Evolutionary conservation across 2,888 invertebrate species (phyloP).

Genomic region (Lithophane ornitopus): DNA sequence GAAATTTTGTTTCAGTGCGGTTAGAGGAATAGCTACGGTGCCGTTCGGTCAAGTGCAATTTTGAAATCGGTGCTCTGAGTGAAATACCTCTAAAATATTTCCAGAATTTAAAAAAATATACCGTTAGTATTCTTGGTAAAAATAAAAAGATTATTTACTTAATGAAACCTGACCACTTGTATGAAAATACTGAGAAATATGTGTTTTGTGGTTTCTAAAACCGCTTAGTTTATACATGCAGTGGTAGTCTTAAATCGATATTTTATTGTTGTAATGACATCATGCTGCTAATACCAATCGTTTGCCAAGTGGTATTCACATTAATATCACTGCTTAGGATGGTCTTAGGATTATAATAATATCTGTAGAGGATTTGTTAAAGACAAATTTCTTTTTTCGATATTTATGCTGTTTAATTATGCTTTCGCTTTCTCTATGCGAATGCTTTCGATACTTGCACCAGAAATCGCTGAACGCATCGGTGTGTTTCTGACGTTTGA

Average conservation of each 20-base stretch:
- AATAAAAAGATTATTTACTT: conserved; percentile 1
- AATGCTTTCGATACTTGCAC: neutral
- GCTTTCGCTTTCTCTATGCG: too few species aligned
- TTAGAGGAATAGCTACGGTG: neutral
- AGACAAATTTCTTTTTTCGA: neutral
- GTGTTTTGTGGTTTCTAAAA: conserved; percentile 30
- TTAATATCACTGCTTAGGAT: neutral
- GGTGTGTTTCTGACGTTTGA: neutral
- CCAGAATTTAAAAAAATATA: neutral
- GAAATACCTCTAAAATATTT: neutral
- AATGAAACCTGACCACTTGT: conserved; percentile 5
- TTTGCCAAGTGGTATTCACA: conserved; percentile 21
- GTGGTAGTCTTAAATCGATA: conserved; percentile 41
- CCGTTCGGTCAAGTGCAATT: neutral
- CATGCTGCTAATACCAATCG: conserved; percentile 29
- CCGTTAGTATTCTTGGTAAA: neutral
- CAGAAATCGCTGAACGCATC: neutral
- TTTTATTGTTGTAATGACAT: conserved; percentile 43
- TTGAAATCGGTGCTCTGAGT: conserved; percentile 1
- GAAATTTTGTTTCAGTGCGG: neutral
- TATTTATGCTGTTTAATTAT: neutral
- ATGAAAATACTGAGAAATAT: conserved; percentile 8
- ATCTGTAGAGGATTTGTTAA: neutral
- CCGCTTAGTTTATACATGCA: conserved; percentile 21
- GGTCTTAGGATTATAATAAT: neutral